Percentiles rank a stretch among this genome's conserved stretches.
phyloP scores from a whole-genome alignment of 2,888 invertebrate species.

The Cataglyphis cursor region DNA sequence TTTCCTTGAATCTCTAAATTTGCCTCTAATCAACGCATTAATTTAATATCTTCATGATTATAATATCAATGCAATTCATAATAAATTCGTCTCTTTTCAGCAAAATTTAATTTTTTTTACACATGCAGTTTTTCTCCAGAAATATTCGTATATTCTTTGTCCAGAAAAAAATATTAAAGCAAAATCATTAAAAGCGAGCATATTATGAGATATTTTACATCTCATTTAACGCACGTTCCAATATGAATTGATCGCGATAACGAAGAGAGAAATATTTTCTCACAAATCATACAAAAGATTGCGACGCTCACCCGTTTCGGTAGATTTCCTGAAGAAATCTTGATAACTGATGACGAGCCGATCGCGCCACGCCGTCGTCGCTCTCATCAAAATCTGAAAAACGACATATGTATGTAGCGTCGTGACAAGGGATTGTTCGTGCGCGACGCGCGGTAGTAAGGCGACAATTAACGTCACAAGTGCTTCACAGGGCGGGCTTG shows the following conservation, averaged over 20 bases:
- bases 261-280: neutral
- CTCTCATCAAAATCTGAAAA: slow-evolving; percentile 72
- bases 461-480: slow-evolving; percentile 81
- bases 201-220: neutral
- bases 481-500: slow-evolving; percentile 71
- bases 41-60: neutral
- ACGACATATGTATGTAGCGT: slow-evolving; percentile 71
- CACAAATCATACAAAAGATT: neutral
- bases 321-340: slow-evolving; percentile 23
- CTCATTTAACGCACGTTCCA: neutral
- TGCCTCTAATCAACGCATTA: neutral
- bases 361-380: neutral
- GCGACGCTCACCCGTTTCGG: neutral
- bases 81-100: neutral
- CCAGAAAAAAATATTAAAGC: neutral
- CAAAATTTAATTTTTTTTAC: neutral
- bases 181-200: neutral
- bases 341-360: slow-evolving; percentile 7
- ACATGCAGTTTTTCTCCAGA: neutral
- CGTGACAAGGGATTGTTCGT: slow-evolving; percentile 68
- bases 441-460: slow-evolving; percentile 66
- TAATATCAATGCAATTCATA: neutral
- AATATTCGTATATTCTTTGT: too few species aligned
- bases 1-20: neutral
- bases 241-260: neutral